Base-by-base conservation (phyloP, 2,888 invertebrate species). In the Athalia rosae region DNA sequence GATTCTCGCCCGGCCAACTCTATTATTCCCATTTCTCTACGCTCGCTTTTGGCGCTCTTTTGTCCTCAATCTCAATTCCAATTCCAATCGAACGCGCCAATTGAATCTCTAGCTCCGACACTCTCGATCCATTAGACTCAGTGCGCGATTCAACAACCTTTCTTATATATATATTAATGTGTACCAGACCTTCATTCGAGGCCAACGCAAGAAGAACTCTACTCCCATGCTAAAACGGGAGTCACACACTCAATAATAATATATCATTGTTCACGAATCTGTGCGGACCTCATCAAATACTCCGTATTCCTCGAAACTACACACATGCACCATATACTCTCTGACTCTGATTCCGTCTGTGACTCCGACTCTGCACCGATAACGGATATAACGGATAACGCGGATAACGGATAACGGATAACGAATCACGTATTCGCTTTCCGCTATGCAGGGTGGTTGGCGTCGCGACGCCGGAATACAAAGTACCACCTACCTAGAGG, bases 1-100 rank as follows among this genome's bases (percentile, higher is more conserved):
- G 84, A 87, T 84, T 87, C 85, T 87, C 85, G 84, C 85, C 80
- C 85, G 84, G 85, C 85, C 86, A 84, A 86, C 58, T 85, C 86
- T 81, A 85, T 87, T 87, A 85, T 86, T 86, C 79, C 79, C 53
- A 61, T 43, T 5, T 15, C n/a, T 7, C 56, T 56, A 56, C 69
- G 76, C 67, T 47, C 56, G 58, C 15, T 67, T 47, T 43, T 76
- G 45, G 9, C 13, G 58, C n/a, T 71, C 71, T 59, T 71, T 71
- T 71, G 13, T 58, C 47, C 56, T 45, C 58, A 45, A 71, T 58
- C 71, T 58, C 71, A 15, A 71, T 58, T 71, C 58, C 58, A 59
- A 71, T 71, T 71, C 71, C 71, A 47, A 71, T 71, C 58, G 71
- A 71, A 71, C 43, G 13, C 71, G 45, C 15, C 71, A 43, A 71